These are phyloP conservation scores for Ochropleura plecta DNA, from an alignment of 2,888 invertebrate genomes.

Conservation along the genomic window DNA sequence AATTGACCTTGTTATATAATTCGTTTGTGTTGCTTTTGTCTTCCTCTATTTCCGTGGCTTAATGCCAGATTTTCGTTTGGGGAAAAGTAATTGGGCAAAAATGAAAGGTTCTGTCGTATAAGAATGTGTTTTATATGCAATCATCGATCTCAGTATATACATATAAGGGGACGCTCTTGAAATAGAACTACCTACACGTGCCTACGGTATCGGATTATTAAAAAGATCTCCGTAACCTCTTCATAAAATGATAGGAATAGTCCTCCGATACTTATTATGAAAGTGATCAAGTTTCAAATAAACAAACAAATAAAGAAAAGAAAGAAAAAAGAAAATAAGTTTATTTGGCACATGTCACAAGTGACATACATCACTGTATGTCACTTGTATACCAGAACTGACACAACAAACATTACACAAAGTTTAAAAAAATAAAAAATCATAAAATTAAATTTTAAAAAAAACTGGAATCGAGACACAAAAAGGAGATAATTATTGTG, in stretches of 20 bases:
- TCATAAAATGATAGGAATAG: neutral
- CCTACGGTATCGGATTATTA: neutral
- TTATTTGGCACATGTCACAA: no score
- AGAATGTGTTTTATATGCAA: neutral
- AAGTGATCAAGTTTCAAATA: neutral
- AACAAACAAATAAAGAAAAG: neutral
- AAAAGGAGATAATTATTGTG: no score
- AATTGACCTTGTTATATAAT: constrained; percentile 41
- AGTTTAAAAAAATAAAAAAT: no score
- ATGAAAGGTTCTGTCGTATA: neutral
- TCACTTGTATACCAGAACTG: no score
- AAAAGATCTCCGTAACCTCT: neutral
- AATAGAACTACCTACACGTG: constrained; percentile 1
- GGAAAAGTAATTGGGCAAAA: constrained; percentile 26
- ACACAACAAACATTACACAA: no score
- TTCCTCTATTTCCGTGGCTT: constrained; percentile 29
- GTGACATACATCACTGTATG: no score
- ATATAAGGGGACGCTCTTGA: neutral
- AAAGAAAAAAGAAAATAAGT: no score
- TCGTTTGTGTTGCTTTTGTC: constrained; percentile 20
- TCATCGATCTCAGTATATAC: neutral
- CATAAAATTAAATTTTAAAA: no score
- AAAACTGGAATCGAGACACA: no score
- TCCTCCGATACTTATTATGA: neutral
- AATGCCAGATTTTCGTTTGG: constrained; percentile 35